These are phyloP conservation scores for Solenodon paradoxus DNA, from an alignment of 2,113 vertebrate species.

Conservation along the genomic window DNA sequence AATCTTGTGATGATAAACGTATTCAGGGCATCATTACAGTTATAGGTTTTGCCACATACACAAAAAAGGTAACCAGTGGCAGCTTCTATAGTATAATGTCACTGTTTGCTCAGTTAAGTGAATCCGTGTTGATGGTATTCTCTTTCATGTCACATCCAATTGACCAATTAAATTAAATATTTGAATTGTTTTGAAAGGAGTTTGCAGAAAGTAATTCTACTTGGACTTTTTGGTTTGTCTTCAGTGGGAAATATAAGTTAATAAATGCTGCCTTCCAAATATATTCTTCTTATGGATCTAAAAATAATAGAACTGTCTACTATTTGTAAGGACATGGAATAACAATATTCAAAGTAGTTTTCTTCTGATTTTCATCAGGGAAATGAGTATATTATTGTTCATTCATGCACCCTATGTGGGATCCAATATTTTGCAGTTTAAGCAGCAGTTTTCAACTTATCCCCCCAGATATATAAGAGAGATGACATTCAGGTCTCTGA, in stretches of 20 bases:
- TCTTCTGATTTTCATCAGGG: neutral
- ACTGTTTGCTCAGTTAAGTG: constrained; percentile 4
- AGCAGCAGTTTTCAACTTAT: neutral
- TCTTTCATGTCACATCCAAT: constrained; percentile 41
- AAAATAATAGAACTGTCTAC: neutral
- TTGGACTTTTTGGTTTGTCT: neutral
- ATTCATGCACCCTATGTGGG: neutral
- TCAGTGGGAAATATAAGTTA: neutral
- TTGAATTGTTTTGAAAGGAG: constrained; percentile 37
- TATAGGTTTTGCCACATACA: neutral
- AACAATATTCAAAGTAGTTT: neutral
- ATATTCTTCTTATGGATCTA: neutral
- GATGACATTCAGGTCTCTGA: neutral
- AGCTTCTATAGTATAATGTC: neutral
- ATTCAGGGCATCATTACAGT: neutral
- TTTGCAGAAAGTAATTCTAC: constrained; percentile 33
- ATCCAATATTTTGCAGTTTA: neutral
- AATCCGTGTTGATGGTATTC: constrained; percentile 22
- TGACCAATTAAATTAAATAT: constrained; percentile 45
- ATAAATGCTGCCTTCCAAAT: neutral
- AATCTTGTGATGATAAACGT: neutral
- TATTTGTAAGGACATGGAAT: neutral
- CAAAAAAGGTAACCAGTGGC: neutral
- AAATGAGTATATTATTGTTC: neutral
- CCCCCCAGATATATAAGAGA: neutral